Base-by-base conservation (phyloP, 1,140 invertebrate genomes). In the Euborellia annulipes region DNA sequence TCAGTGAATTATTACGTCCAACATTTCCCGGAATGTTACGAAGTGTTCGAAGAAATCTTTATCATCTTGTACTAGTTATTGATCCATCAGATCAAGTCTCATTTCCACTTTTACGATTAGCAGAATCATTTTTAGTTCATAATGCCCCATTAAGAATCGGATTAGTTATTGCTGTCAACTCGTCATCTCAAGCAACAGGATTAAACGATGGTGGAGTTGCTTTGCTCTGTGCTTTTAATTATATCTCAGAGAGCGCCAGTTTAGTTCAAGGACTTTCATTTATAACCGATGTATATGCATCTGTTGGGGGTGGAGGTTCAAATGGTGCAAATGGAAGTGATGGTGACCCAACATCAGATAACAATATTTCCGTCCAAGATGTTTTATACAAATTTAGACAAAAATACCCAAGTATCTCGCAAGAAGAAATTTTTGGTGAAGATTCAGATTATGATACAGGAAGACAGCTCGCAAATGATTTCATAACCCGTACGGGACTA, bases 1-100 rank as follows among this genome's bases (percentile, higher is more conserved):
- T 93, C 39, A 83, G 85, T 59, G 89, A 97, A 53, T 65, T 99
- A 42, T 67, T 99, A 36, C 71, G 91, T 44, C 93, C 94, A 34
- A 93, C 91, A 0, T 98, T 94, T 60, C 92, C 93, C 9, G 94
- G 94, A 27, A 96, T 97, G 89, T 64, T 99, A 32, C 67, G 94
- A 50, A 88, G 84, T 56, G 77, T 99, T 50, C 75, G 87, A 20
- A 87, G 89, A 55, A 99, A 99, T 68, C 73, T 98, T 17, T 98
- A 91, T 58, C 88, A 93, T 66, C 63, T 96, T 59, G 84, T 88
- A 60, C 65, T 54, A 57, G 14, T 48, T 32, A 27, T 38, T 19
- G 30, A 38, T 16, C 18, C 2, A 3, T 11, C 3, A 14, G 18
- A 2, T 14, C 18, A 13, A 39, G 7, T 14, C 9, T 20, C 14